Conservation (phyloP, 1,140 invertebrate species). For the Chionoecetes opilio region DNA sequence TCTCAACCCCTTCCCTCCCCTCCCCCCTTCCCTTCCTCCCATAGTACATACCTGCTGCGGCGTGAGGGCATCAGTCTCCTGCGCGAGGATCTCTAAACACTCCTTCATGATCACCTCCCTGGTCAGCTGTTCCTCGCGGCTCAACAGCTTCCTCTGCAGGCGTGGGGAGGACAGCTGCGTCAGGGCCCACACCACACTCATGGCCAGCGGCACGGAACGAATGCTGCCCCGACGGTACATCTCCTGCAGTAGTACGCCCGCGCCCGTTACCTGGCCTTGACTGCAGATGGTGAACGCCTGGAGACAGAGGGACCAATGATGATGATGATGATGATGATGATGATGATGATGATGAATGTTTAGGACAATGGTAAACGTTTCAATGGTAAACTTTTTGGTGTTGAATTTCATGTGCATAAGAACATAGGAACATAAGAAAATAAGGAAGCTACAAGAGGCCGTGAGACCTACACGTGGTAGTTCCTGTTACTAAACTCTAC, state of each 20-base stretch:
- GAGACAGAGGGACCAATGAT: not conserved
- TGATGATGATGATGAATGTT: no score
- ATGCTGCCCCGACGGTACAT: not conserved
- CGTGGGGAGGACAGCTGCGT: not conserved
- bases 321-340: no score
- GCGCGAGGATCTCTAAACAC: constrained; percentile 31
- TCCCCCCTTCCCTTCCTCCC: no score
- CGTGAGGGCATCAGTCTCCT: not conserved
- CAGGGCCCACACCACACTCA: constrained; percentile 47
- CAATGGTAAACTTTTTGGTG: no score
- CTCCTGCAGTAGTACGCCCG: not conserved
- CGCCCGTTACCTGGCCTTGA: not conserved
- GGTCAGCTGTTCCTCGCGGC: constrained; percentile 35
- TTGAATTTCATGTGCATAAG: no score
- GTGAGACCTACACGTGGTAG: no score
- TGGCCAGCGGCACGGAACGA: not conserved
- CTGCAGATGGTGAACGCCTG: not conserved
- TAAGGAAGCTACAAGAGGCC: no score
- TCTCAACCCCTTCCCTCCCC: no score
- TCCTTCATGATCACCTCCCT: constrained; percentile 59
- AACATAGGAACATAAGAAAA: no score
- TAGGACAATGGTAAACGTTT: no score
- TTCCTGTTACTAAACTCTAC: no score
- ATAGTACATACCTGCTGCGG: constrained; percentile 16
- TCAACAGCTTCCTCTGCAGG: not conserved